A percentile compares a stretch with the other conserved stretches of the same genome.
phyloP scores from a whole-genome alignment of 2,113 vertebrate genomes.

The Xenus cinereus region DNA sequence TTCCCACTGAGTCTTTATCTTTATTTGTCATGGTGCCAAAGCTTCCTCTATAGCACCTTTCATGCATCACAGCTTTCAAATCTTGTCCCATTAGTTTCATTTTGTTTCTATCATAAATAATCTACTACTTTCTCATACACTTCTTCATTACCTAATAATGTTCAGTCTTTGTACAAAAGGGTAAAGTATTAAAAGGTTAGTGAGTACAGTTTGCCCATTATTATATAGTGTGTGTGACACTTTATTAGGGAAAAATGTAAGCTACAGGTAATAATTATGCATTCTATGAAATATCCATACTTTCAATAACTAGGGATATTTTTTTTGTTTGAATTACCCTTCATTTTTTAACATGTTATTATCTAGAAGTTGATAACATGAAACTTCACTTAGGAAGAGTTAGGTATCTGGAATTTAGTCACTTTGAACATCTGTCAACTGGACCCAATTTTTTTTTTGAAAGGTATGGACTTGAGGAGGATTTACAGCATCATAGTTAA shows the following conservation, averaged over 20 bases:
- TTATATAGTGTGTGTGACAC: conserved; percentile 61
- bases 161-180: conserved; percentile 70
- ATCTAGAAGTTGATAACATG: neutral
- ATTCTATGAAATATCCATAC: neutral
- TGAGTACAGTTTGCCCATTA: conserved; percentile 79
- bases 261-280: conserved; percentile 40
- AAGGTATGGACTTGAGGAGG: neutral
- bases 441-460: neutral
- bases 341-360: neutral
- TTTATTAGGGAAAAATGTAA: conserved; percentile 64
- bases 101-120: conserved; percentile 85
- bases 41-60: conserved; percentile 81
- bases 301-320: neutral
- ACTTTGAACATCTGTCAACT: neutral
- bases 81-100: conserved; percentile 87
- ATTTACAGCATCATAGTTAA: neutral
- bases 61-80: conserved; percentile 85
- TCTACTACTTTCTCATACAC: conserved; percentile 81
- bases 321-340: neutral
- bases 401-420: neutral
- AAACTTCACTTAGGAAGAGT: neutral
- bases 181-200: conserved; percentile 76
- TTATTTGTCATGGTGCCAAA: conserved; percentile 81
- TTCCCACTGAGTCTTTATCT: conserved; percentile 88
- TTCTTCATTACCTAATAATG: conserved; percentile 83